Evolutionary conservation across 2,888 invertebrate genomes (phyloP), one percentile per base, ranked within the genome.

Genomic region (Pachycephus smyrnensis): DNA sequence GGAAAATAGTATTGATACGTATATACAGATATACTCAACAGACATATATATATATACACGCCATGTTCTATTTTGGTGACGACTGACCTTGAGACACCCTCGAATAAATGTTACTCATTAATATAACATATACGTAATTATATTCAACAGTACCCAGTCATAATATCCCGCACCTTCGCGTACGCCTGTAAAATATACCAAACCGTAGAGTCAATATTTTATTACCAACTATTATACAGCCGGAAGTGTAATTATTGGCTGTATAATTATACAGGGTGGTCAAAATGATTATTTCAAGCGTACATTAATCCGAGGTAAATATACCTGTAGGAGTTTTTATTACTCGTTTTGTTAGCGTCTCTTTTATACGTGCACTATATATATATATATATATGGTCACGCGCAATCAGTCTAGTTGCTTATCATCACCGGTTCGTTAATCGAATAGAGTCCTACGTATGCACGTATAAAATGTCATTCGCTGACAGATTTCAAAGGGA

Each of bases 351-450:
- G 23, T 55, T 23, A 55, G 15, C 23, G 55, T 55, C 9, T 2
- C 6, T 9, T 55, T 55, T 23, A 55, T 55, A 55, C 55, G 23
- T 55, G 15, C 15, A 15, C 15, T 15, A 40, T 30, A 68, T 75
- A 75, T 68, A 75, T 31, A 75, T 75, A 30, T 35, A 11, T 36
- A 75, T 75, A 75, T n/a, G n/a, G 35, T 32, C 23, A n/a, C n/a
- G 4, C 23, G 1, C 55, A 55, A 9, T 55, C 55, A 40, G 9
- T 9, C 55, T 55, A 55, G 23, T 23, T 3, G 9, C 55, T 55
- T 55, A 55, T 55, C 55, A 9, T 0, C 23, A 23, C 23, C 55
- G 23, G 55, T 55, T 55, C 23, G 55, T 55, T 55, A 55, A 55
- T 23, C 55, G 23, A 55, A 55, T 9, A 23, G 2, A 55, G 55